Evolutionary conservation across 1,140 invertebrate species (phyloP), one percentile per base, ranked within the genome.

Genomic region (Drosophila prosaltans): DNA sequence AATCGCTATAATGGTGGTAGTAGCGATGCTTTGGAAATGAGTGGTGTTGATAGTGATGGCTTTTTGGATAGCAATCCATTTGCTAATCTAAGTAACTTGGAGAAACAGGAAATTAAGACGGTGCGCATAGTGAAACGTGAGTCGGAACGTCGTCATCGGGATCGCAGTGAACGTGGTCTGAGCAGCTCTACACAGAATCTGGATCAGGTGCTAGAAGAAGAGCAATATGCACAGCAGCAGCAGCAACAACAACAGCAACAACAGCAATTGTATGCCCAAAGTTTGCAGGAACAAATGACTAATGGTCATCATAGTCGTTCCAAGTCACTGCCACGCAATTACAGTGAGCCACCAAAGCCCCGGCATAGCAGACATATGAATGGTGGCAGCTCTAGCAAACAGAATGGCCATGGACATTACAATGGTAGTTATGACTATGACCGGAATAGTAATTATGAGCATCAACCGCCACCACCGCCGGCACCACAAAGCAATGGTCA

Each of bases 101-200:
- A 98, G 81, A 96, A 96, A 73, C 96, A 96, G 91, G 96, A 97
- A 92, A 97, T 97, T 28, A 97, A 98, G 93, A 98, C 98, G 1
- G 97, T 98, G 26, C 94, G 98, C 64, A 98, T 98, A 83, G 97
- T 98, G 0, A 98, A 98, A 93, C 93, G 97, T 28, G 97, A 98
- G 90, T 97, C 97, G 26, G 97, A 98, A 91, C 94, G 97, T 55
- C 93, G 97, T 1, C 96, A 97, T 84, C 93, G 96, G 62, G 96
- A 97, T 86, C 94, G 95, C 60, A 95, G 95, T 72, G 91, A 94
- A 61, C 78, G 85, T 5, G 81, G 85, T 1, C 40, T 91, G 1
- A 91, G 91, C 60, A 92, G 74, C 54, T 92, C 91, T 8, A 91
- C 66, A n/a, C 91, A 91, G 58, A 92, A 92, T 81, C 81, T 94